Conservation (phyloP, 2,888 invertebrate species). For the Rhamnusium bicolor region DNA sequence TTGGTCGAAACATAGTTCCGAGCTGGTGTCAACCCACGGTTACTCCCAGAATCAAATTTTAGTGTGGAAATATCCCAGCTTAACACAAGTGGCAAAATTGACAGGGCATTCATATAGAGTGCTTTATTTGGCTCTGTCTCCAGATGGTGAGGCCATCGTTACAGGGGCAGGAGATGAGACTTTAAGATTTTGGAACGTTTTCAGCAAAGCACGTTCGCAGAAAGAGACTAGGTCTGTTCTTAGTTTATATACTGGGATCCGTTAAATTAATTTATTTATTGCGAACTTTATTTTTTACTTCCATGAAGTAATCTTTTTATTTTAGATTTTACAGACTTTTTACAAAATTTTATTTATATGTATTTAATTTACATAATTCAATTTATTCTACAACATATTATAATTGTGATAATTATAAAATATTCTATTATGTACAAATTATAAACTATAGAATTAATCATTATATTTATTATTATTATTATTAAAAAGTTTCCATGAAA, state of each 20-base stretch:
- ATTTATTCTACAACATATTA: constrained; percentile 36
- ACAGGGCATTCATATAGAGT: constrained; percentile 98
- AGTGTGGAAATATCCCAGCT: constrained; percentile 98
- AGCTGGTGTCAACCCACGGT: constrained; percentile 97
- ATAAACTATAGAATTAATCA: constrained; percentile 2
- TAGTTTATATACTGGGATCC: constrained; percentile 92
- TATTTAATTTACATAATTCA: constrained; percentile 41
- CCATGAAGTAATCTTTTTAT: constrained; percentile 43
- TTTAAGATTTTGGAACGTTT: constrained; percentile 98
- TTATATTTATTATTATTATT: constrained; percentile 31
- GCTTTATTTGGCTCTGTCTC: constrained; percentile 95
- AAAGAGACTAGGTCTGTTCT: constrained; percentile 95
- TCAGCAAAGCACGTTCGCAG: constrained; percentile 96
- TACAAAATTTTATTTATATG: constrained; percentile 40
- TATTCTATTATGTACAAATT: constrained; percentile 29
- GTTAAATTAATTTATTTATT: constrained; percentile 69
- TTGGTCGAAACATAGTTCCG: constrained; percentile 99
- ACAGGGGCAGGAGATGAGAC: constrained; percentile 99
- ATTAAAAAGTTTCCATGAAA: constrained; percentile 39
- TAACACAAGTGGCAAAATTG: constrained; percentile 96
- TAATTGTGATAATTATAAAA: constrained; percentile 45
- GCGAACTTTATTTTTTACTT: constrained; percentile 32
- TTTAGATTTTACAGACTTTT: constrained; percentile 30
- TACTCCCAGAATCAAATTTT: constrained; percentile 99
- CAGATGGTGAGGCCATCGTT: constrained; percentile 98